Conservation (phyloP, 2,888 invertebrate genomes). For the Hydrotaea diabolus region DNA sequence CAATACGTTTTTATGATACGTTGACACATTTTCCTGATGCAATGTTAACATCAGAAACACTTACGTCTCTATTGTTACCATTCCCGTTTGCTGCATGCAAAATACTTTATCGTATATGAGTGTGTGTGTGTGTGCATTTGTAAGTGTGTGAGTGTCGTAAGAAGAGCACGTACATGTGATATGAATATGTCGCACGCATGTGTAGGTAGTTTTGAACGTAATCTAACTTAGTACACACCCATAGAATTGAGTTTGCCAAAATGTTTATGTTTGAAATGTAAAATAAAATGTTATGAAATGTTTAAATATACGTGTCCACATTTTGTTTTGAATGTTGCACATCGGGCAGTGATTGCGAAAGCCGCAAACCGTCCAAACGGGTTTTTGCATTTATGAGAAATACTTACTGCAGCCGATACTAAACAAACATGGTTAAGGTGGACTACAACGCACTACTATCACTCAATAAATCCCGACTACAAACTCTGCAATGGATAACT, state of each 20-base stretch:
- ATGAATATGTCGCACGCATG: neutral
- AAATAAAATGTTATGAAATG: conserved; percentile 45
- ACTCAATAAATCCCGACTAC: no score
- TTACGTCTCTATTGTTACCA: neutral
- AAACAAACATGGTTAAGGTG: no score
- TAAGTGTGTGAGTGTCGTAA: neutral
- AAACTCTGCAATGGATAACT: no score
- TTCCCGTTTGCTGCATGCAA: neutral
- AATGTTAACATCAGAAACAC: conserved; percentile 12
- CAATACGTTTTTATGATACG: neutral
- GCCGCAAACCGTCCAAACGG: neutral
- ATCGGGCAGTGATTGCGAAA: neutral
- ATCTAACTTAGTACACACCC: neutral
- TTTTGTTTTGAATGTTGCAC: conserved; percentile 37
- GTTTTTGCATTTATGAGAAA: no score
- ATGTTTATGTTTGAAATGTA: conserved; percentile 53
- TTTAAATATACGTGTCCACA: conserved; percentile 35
- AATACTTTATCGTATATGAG: neutral
- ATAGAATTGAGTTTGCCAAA: neutral
- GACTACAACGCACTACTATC: no score
- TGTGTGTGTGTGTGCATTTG: neutral
- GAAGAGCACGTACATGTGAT: neutral
- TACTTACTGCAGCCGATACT: no score
- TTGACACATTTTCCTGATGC: neutral
- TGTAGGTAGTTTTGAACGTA: neutral